Base-by-base conservation (phyloP, 2,888 invertebrate species). In the Tolmerus cingulatus region DNA sequence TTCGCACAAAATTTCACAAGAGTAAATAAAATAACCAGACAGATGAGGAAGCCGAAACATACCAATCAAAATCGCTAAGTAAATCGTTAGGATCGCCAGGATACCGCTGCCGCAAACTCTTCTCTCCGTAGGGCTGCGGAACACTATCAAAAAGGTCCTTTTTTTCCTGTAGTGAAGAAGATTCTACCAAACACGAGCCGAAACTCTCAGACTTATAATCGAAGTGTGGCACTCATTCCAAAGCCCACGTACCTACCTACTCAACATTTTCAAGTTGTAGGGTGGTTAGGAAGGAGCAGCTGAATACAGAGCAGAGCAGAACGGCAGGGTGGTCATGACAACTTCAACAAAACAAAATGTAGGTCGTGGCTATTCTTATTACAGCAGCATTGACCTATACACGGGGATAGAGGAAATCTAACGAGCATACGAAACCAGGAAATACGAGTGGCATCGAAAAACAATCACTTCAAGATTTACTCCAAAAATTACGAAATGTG, bases 321-420 rank as follows among this genome's bases (percentile, higher is more conserved):
- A 27, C 66, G 19, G 66, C 66, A 86, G 55, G 86, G 86, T 86
- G 86, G 86, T 86, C 86, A 86, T 86, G 86, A 77, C 86, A 86
- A 86, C 86, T 86, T 77, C 86, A 86, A 86, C 86, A 86, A 86
- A 86, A 86, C 86, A 86, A 86, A 86, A 86, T 86, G 86, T 86
- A 86, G 86, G 86, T 86, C 86, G 86, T 46, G 77, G 55, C 77
- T 77, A 77, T 77, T 77, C 55, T 86, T 74, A 74, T 74, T 85
- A 74, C 85, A 82, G 19, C 82, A 57, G 82, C 57, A 82, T 82
- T 82, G 82, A 82, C 82, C 82, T 82, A 82, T 82, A 76, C n/a
- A n/a, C 9, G 76, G 4, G 34, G 14, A 27, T 76, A 34, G 19
- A 76, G 16, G 27, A 37, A 76, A 14, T 14, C 12, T 5, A 37